Base-by-base conservation (phyloP, 2,888 invertebrate species). In the Drosophila leonis region DNA sequence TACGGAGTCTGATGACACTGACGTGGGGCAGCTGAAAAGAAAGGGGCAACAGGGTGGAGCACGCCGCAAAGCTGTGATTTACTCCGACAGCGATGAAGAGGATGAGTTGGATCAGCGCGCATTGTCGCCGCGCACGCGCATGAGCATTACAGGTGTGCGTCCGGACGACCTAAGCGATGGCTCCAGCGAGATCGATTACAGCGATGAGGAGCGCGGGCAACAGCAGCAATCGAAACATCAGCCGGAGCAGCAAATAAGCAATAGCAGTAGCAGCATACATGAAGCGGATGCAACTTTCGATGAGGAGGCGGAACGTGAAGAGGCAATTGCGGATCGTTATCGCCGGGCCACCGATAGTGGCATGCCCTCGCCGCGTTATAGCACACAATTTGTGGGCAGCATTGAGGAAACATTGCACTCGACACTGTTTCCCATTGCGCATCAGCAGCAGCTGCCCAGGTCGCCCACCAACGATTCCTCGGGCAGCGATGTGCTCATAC, bases 61-160 rank as follows among this genome's bases (percentile, higher is more conserved):
- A 3, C 74, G 67, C 1, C 67, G 51, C 8, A 55, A 46, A 5
- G 41, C 68, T 0, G 49, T 60, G 0, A 57, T 87, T 7, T 56
- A 65, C 1, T 86, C 90, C 0, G 90, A 88, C 2, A 72, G 73
- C 18, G 82, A 82, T 1, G 91, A 91, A 4, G 86, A 91, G 1
- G 82, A 90, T 9, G 82, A 89, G 44, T 27, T 88, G 27, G 93
- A 92, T 27, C 61, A 68, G 3, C 82, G 82, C 0, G 90, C 86
- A 0, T 52, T 92, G 0, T 93, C 93, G 0, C 93, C 93, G 15
- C 78, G 90, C 51, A 93, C 93, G 0, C 85, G 93, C 0, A 91
- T 92, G 91, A 92, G 93, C 49, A 92, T 92, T 2, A 92, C 92
- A 0, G 93, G 93, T 0, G 70, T 92, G n/a, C 86, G 92, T 4